A percentile compares a stretch with the other conserved stretches of the same genome.
These are phyloP conservation scores for Bradypodion pumilum DNA, from an alignment of 2,797 vertebrate species.

Conservation along the genomic window DNA sequence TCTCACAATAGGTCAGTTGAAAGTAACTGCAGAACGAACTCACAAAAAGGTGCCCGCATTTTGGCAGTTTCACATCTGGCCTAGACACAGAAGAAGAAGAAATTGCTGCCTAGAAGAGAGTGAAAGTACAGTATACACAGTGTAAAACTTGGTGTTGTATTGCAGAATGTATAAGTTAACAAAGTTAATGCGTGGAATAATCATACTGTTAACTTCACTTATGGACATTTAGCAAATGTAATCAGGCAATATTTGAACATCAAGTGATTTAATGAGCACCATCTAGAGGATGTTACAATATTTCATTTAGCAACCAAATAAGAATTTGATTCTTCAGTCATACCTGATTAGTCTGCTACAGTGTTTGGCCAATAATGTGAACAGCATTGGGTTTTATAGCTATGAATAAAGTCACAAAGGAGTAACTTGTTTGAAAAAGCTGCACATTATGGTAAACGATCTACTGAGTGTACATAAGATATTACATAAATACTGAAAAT, in stretches of 20 bases:
- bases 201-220: background rate
- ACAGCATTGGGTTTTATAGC: slow-evolving; percentile 24
- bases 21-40: no score
- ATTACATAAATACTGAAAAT: slow-evolving; percentile 44
- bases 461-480: slow-evolving; percentile 14
- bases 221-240: slow-evolving; percentile 25
- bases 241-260: slow-evolving; percentile 1
- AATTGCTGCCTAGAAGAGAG: no score
- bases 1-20: no score
- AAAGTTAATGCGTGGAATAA: slow-evolving; percentile 3
- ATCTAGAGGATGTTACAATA: slow-evolving; percentile 29
- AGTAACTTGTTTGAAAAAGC: slow-evolving; percentile 35
- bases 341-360: slow-evolving; percentile 32
- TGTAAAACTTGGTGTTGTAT: background rate
- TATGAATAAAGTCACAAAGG: slow-evolving; percentile 32
- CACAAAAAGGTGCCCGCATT: no score
- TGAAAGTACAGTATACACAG: background rate
- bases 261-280: slow-evolving; percentile 37
- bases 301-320: slow-evolving; percentile 37
- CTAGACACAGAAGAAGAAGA: no score
- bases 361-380: slow-evolving; percentile 11
- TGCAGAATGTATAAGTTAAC: background rate
- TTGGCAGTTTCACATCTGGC: no score
- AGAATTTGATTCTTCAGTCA: slow-evolving; percentile 11
- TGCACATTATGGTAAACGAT: slow-evolving; percentile 37